Conservation (phyloP, 2,113 vertebrate genomes). For the Archocentrus centrarchus region DNA sequence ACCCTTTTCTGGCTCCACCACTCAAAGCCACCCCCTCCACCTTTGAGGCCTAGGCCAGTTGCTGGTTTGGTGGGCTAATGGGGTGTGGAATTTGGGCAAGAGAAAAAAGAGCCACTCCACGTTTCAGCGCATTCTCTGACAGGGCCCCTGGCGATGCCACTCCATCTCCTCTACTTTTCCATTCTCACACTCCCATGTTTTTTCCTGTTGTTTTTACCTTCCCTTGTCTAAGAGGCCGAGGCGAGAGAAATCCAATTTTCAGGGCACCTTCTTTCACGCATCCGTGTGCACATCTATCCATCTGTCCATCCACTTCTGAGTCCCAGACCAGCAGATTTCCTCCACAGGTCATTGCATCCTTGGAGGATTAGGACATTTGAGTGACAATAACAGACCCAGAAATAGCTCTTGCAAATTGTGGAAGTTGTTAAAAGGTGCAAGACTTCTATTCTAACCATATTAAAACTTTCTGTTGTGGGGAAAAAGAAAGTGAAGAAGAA, state of each 20-base stretch:
- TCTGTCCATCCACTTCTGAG: constrained; percentile 49
- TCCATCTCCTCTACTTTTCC: neutral
- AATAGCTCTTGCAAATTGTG: constrained; percentile 37
- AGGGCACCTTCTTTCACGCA: constrained; percentile 59
- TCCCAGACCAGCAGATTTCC: constrained; percentile 40
- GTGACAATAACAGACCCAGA: constrained; percentile 57
- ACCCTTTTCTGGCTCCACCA: neutral
- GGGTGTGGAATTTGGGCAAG: constrained; percentile 60
- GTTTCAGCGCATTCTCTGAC: constrained; percentile 56
- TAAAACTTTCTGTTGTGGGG: constrained; percentile 21
- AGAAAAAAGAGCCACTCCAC: constrained; percentile 59
- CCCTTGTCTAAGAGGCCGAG: constrained; percentile 26
- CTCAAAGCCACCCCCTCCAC: constrained; percentile 34
- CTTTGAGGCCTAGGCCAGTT: constrained; percentile 53
- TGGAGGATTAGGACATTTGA: constrained; percentile 57
- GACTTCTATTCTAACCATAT: constrained; percentile 15
- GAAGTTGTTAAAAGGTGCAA: constrained; percentile 25
- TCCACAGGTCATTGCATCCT: constrained; percentile 53
- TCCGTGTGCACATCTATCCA: constrained; percentile 67
- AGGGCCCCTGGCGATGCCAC: constrained; percentile 43
- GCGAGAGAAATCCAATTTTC: constrained; percentile 71
- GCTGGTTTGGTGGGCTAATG: constrained; percentile 64
- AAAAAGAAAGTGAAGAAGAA: neutral
- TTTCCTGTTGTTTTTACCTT: constrained; percentile 59
- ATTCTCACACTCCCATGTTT: constrained; percentile 16